A percentile compares a stretch with the other conserved stretches of the same genome.
Evolutionary conservation across 2,888 invertebrate species (phyloP).

Genomic region (Maniola hyperantus): DNA sequence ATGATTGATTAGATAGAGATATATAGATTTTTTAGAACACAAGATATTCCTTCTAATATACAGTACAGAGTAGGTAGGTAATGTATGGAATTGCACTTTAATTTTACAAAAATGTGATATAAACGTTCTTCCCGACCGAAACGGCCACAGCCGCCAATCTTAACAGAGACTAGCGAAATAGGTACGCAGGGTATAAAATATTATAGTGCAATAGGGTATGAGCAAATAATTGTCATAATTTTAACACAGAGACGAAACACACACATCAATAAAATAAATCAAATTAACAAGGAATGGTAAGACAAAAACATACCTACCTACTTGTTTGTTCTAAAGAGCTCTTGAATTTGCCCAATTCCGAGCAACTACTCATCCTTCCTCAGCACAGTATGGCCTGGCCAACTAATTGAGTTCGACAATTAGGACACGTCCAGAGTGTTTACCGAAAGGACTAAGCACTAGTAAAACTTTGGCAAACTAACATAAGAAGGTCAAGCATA

Average conservation of each 20-base stretch:
- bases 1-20: too few relatives aligned
- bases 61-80: too few relatives aligned
- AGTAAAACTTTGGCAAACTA: constrained; percentile 19
- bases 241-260: not conserved
- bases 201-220: too few relatives aligned
- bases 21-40: too few relatives aligned
- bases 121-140: too few relatives aligned
- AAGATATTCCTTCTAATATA: not conserved
- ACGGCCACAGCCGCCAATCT: too few relatives aligned
- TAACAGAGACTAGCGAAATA: too few relatives aligned
- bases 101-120: too few relatives aligned
- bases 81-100: too few relatives aligned
- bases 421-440: constrained; percentile 14
- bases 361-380: not conserved
- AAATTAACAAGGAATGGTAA: not conserved
- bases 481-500: constrained; percentile 3
- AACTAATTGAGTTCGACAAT: constrained; percentile 7
- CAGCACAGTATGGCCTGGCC: constrained; percentile 5
- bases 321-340: not conserved
- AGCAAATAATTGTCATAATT: too few relatives aligned
- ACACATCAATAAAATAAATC: not conserved
- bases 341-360: constrained; percentile 5
- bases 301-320: not conserved
- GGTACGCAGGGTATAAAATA: too few relatives aligned
- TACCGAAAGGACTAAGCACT: constrained; percentile 12